Conservation (phyloP, 2,888 invertebrate genomes). For the Lordiphosa andalusiaca region DNA sequence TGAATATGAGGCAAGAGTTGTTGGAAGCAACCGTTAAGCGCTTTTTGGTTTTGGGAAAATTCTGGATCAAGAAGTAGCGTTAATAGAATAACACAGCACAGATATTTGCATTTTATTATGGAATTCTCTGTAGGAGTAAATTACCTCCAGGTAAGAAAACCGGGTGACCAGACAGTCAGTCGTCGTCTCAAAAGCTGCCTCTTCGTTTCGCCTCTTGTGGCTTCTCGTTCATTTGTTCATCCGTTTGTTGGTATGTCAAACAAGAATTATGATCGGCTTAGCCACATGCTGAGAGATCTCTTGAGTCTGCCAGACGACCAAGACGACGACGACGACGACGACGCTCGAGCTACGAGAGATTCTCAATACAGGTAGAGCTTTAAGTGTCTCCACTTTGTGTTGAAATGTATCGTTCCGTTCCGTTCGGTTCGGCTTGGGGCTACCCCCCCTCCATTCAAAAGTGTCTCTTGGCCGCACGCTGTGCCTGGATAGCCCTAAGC, state of each 20-base stretch:
- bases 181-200: conserved; percentile 20
- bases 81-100: conserved; percentile 72
- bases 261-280: conserved; percentile 80
- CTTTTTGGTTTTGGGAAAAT: too few relatives aligned
- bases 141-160: conserved; percentile 15
- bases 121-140: conserved; percentile 42
- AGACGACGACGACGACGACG: conserved; percentile 24
- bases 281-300: conserved; percentile 76
- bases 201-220: conserved; percentile 23
- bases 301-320: conserved; percentile 20
- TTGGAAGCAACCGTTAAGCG: conserved; percentile 34
- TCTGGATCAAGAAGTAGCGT: conserved; percentile 49
- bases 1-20: conserved; percentile 40
- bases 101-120: conserved; percentile 58
- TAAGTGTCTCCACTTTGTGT: conserved; percentile 75
- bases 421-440: conserved; percentile 8
- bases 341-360: conserved; percentile 11
- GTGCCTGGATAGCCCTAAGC: conserved; percentile 64
- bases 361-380: conserved; percentile 73
- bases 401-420: conserved; percentile 66
- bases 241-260: conserved; percentile 77
- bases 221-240: conserved; percentile 74
- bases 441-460: conserved; percentile 57
- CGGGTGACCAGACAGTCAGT: conserved; percentile 20
- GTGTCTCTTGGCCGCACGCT: conserved; percentile 71